Base-by-base conservation (phyloP, 1,140 invertebrate species). In the Apis florea region DNA sequence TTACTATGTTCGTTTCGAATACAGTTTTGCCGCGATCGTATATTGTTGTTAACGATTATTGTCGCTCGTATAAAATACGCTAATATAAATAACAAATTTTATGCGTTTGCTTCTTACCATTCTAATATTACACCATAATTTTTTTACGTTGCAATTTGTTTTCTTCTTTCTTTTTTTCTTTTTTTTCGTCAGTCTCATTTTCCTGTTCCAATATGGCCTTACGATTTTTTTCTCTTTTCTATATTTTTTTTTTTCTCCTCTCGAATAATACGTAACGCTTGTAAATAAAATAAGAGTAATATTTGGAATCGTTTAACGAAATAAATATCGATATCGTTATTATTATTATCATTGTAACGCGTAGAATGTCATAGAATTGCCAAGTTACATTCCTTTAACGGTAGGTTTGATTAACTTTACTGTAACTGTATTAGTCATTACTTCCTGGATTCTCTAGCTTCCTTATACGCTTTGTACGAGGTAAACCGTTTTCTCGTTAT, bases 341-440 rank as follows among this genome's bases (percentile, higher is more conserved):
- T 5, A 53, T 68, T 40, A 59, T 75, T 40, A 53, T 21, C 77
- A 49, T 1, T 15, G 40, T n/a, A 73, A 80, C 24, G 40, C 17
- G 19, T 69, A 53, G 49, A 68, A 63, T 82, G 73, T 82, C 73
- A 54, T 82, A 21, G 53, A 74, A 64, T 21, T 26, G n/a, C 31
- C 21, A 54, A 59, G 49, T 68, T 61, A 40, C 70, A 73, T 80
- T 77, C 73, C 56, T 54, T 54, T 82, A 82, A 82, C 79, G 79
- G 79, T 82, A 82, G 66, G 26, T 76, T 69, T 58, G 79, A 80
- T 74, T 75, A 75, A 80, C 79, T 80, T 82, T 75, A 24, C 49
- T 69, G 64, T 77, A 77, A 82, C 79, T 82, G 79, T 77, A 76
- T 77, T 77, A 54, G 54, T 58, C 71, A 82, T 82, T 82, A 76